phyloP scores from a whole-genome alignment of 2,113 vertebrate species.

The Trematocara zebra region DNA sequence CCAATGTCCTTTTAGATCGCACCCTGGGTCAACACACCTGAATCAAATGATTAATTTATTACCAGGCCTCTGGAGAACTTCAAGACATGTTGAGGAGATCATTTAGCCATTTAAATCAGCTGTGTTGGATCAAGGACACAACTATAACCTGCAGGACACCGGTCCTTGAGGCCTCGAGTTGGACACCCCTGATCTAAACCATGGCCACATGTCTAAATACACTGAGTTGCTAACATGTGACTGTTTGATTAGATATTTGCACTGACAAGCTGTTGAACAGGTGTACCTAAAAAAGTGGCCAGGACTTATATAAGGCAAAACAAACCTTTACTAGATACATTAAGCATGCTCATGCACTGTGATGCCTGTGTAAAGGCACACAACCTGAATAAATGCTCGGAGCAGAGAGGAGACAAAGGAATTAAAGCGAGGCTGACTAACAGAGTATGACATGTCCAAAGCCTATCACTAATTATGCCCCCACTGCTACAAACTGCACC shows the following conservation, averaged over 20 bases:
- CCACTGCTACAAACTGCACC: constrained; percentile 46
- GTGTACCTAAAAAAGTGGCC: background rate
- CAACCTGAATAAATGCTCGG: constrained; percentile 14
- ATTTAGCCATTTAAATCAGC: background rate
- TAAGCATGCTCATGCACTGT: background rate
- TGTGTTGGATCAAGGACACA: background rate
- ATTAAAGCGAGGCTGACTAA: constrained; percentile 51
- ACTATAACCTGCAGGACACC: rapidly evolving
- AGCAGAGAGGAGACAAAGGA: constrained; percentile 47
- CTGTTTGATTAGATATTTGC: background rate
- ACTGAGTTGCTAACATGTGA: background rate
- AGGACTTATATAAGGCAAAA: background rate
- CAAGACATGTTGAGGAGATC: background rate
- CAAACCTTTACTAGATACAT: background rate
- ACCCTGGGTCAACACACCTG: background rate
- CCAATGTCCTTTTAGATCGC: background rate
- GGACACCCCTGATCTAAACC: background rate
- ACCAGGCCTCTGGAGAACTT: background rate
- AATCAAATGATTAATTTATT: background rate
- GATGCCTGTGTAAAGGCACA: background rate
- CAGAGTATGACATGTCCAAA: constrained; percentile 61
- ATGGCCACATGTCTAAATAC: background rate
- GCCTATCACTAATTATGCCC: constrained; percentile 65
- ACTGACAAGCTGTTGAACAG: background rate
- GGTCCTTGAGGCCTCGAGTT: background rate